These are phyloP conservation scores for Bryconaethiops microstoma DNA, from an alignment of 2,797 vertebrate genomes.

Conservation along the genomic window DNA sequence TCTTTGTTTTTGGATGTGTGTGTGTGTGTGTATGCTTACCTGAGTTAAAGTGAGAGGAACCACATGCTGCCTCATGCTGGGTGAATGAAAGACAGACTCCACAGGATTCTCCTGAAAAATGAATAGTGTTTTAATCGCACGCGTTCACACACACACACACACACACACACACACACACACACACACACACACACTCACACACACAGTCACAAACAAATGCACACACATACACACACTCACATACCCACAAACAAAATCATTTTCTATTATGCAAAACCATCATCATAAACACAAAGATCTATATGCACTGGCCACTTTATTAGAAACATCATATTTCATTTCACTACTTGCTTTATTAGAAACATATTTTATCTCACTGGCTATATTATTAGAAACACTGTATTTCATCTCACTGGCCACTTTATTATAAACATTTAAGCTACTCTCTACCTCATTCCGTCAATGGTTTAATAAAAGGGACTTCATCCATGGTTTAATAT, in stretches of 20 bases:
- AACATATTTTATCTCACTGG: too few species aligned
- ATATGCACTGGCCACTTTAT: not conserved
- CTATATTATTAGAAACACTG: too few species aligned
- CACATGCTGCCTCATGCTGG: slow-evolving; percentile 51
- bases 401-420: too few species aligned
- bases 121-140: slow-evolving; percentile 45
- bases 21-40: slow-evolving; percentile 41
- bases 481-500: too few species aligned
- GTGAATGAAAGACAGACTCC: slow-evolving; percentile 59
- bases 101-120: slow-evolving; percentile 61
- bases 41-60: slow-evolving; percentile 45
- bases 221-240: too few species aligned
- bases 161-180: not conserved
- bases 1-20: not conserved
- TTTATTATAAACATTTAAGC: too few species aligned
- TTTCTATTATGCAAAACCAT: slow-evolving; percentile 15
- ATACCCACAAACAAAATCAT: slow-evolving; percentile 21
- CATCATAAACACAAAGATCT: not conserved
- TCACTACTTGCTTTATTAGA: too few species aligned
- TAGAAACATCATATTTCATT: not conserved
- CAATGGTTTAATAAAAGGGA: too few species aligned
- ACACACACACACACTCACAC: not conserved
- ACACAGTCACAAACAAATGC: too few species aligned
- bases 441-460: too few species aligned
- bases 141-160: not conserved